Evolutionary conservation across 2,113 vertebrate species (phyloP), one percentile per base, ranked within the genome.

Genomic region (Carlito syrichta): DNA sequence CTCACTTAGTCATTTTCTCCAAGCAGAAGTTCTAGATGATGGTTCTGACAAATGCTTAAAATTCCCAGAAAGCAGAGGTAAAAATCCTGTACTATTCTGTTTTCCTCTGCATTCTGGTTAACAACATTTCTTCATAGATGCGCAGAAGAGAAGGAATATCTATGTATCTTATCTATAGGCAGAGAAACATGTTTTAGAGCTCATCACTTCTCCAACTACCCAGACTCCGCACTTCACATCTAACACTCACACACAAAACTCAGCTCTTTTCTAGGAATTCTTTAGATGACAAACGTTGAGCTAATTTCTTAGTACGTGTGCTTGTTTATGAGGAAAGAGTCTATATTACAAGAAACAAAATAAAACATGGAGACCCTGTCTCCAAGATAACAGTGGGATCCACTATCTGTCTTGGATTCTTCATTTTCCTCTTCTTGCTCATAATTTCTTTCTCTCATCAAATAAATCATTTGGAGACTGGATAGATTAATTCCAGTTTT

Each of bases 41-140:
- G n/a, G 25, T 16, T 87, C 17, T 50, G 43, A 8, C 69, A n/a
- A 22, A 71, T 76, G 50, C 27, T 78, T 43, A 4, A 60, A 27
- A 56, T 60, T 16, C 0, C 3, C 4, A 56, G 50, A 23, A 3
- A 78, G 62, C 25, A 71, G 17, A 1, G 0, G 9, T 86, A 1
- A 2, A 8, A 25, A n/a, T 71, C 35, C 62, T 69, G 7, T 32
- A 62, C 35, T 63, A 10, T 32, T 63, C 0, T 68, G 2, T 20
- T 71, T 35, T 8, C 11, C 48, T 71, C 62, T 52, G 17, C 5
- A 12, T 43, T 54, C 17, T 52, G 20, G 27, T 71, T 19, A 52
- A 94, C 32, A 71, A 50, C 8, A 43, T 89, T 71, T 78, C 60
- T 19, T 13, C 12, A 1, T 40, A 40, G 13, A 12, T 52, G 23